phyloP scores from a whole-genome alignment of 2,113 vertebrate species.

The Tinamus guttatus region DNA sequence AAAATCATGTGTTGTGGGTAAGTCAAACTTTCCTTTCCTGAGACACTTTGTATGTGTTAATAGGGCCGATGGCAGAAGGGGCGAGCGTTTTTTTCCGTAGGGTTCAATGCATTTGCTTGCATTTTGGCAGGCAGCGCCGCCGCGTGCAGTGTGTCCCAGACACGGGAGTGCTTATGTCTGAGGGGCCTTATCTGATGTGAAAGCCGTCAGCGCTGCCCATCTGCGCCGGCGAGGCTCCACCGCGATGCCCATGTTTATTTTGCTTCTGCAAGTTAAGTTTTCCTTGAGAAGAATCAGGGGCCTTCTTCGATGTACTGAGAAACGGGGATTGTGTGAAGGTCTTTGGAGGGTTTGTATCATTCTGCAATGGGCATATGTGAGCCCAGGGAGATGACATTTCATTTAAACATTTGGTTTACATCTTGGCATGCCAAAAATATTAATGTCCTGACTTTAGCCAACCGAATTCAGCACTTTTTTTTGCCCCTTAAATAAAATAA shows the following conservation, averaged over 20 bases:
- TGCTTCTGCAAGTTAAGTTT: conserved; percentile 52
- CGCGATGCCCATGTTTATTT: conserved; percentile 51
- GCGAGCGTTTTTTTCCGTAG: neutral
- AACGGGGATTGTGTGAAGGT: conserved; percentile 34
- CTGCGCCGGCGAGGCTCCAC: neutral
- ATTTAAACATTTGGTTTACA: conserved; percentile 64
- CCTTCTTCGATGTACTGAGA: conserved; percentile 63
- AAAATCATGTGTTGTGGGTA: conserved; percentile 47
- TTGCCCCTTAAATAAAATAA: conserved; percentile 10
- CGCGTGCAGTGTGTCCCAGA: neutral
- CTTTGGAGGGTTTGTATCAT: conserved; percentile 10
- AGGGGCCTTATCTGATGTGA: conserved; percentile 58
- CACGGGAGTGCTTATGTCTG: conserved; percentile 32
- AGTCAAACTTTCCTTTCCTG: conserved; percentile 33
- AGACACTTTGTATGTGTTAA: conserved; percentile 26
- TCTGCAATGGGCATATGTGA: conserved; percentile 27
- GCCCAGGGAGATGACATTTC: conserved; percentile 50
- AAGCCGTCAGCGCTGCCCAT: conserved; percentile 16
- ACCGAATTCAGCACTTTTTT: conserved; percentile 1
- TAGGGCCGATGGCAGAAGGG: neutral
- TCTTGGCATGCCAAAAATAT: conserved; percentile 63
- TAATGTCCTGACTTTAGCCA: conserved; percentile 37
- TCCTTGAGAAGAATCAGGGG: conserved; percentile 53
- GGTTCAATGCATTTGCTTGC: neutral
- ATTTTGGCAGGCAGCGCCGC: neutral